Base-by-base conservation (phyloP, 2,113 vertebrate species). In the Nycticorax nycticorax region DNA sequence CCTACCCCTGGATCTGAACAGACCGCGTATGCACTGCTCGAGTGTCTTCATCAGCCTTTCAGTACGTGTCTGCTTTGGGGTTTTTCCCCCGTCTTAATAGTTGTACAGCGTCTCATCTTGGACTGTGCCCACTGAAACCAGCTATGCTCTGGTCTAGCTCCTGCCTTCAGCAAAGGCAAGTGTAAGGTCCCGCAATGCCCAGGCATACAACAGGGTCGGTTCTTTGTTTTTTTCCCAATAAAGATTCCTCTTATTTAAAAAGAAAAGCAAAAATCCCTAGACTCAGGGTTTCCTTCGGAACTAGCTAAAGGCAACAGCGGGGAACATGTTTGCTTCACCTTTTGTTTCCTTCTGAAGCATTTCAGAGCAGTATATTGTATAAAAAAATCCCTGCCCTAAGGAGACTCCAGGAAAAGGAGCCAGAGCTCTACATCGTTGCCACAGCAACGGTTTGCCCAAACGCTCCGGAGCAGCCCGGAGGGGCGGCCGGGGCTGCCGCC, bases 11-110 rank as follows among this genome's bases (percentile, higher is more conserved):
- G 26, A 22, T 15, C 37, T 45, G 24, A 50, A 30, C 0, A 14
- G 50, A 24, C 28, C 3, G 0, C 2, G 0, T 16, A 30, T 2
- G 6, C 37, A 50, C 28, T 30, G 35, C 16, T 30, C 10, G 47
- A 28, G 30, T 33, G 18, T 23, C 68, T 55, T 14, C 50, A 81
- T 32, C n/a, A n/a, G 1, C 30, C 20, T 4, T 50, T 63, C 67
- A 24, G 15, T 3, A 26, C 33, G 20, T 47, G n/a, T 26, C 80
- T 69, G 79, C 59, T 75, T 26, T 55, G 64, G n/a, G 6, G 0
- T 30, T 88, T 32, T 32, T 10, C 8, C 33, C 53, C 53, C 48
- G 14, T 28, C 57, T 33, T 48, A 66, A 57, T 5, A 55, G 41
- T 6, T 63, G 17, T 45, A 17, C 0, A 30, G 19, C 22, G 45